phyloP scores from a whole-genome alignment of 2,888 invertebrate genomes.

The Apoderus coryli region DNA sequence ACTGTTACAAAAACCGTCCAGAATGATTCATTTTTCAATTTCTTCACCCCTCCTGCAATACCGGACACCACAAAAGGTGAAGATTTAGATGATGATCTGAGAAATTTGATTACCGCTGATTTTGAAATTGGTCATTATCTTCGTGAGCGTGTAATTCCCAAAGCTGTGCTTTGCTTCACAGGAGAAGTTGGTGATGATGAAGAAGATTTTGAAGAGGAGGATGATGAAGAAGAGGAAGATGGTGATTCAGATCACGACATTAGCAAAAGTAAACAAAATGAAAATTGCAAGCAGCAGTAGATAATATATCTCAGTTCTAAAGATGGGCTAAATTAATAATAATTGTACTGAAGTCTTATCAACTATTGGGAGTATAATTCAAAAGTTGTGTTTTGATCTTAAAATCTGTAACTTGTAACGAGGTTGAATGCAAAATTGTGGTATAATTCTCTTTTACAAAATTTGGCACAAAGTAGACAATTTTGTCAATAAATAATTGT shows the following conservation, averaged over 20 bases:
- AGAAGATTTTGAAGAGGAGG: slow-evolving; percentile 60
- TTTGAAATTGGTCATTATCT: slow-evolving; percentile 98
- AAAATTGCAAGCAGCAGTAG: slow-evolving; percentile 31
- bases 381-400: too few species aligned
- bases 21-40: slow-evolving; percentile 98
- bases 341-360: too few species aligned
- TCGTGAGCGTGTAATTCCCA: slow-evolving; percentile 88
- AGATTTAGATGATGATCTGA: slow-evolving; percentile 80
- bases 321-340: too few species aligned
- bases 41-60: slow-evolving; percentile 86
- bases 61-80: slow-evolving; percentile 65
- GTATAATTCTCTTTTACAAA: too few species aligned
- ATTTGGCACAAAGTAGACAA: too few species aligned
- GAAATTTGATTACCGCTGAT: slow-evolving; percentile 75
- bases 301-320: too few species aligned
- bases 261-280: slow-evolving; percentile 26
- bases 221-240: slow-evolving; percentile 49
- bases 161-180: slow-evolving; percentile 92
- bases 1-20: slow-evolving; percentile 92
- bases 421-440: too few species aligned
- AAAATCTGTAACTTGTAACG: too few species aligned
- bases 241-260: slow-evolving; percentile 38
- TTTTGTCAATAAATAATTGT: too few species aligned
- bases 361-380: too few species aligned
- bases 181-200: slow-evolving; percentile 77